Evolutionary conservation across 2,113 vertebrate species (phyloP).

Genomic region (Dinomys branickii): DNA sequence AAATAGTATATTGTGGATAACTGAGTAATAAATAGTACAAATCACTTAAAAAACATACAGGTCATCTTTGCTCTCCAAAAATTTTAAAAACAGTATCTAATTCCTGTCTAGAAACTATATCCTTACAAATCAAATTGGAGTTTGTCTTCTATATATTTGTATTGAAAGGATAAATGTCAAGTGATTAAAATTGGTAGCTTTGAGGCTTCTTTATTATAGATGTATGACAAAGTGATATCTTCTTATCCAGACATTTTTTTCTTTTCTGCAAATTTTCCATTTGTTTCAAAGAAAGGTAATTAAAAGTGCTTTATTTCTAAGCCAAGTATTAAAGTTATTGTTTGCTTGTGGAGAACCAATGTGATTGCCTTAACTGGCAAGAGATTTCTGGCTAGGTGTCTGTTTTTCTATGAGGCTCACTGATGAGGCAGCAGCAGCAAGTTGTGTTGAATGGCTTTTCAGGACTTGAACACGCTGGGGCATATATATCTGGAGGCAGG

Average conservation of each 20-base stretch:
- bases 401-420: background rate
- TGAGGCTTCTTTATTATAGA: constrained; percentile 20
- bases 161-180: constrained; percentile 54
- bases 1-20: background rate
- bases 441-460: background rate
- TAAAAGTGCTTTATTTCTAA: constrained; percentile 65
- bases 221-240: background rate
- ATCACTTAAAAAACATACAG: background rate
- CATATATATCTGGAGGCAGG: background rate
- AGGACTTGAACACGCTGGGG: background rate
- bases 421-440: background rate
- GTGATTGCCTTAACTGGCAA: background rate
- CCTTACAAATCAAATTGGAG: background rate
- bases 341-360: constrained; percentile 33
- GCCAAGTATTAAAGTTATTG: constrained; percentile 60
- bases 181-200: constrained; percentile 27
- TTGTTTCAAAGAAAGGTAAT: constrained; percentile 47
- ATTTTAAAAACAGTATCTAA: background rate
- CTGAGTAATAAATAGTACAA: background rate
- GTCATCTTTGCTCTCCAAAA: background rate
- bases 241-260: background rate
- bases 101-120: background rate
- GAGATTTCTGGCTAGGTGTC: background rate
- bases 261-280: constrained; percentile 35
- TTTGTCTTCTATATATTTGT: background rate